Percentiles rank a stretch among this genome's conserved stretches.
Evolutionary conservation across 1,140 invertebrate species (phyloP).

Genomic region (Ceratina japonica): DNA sequence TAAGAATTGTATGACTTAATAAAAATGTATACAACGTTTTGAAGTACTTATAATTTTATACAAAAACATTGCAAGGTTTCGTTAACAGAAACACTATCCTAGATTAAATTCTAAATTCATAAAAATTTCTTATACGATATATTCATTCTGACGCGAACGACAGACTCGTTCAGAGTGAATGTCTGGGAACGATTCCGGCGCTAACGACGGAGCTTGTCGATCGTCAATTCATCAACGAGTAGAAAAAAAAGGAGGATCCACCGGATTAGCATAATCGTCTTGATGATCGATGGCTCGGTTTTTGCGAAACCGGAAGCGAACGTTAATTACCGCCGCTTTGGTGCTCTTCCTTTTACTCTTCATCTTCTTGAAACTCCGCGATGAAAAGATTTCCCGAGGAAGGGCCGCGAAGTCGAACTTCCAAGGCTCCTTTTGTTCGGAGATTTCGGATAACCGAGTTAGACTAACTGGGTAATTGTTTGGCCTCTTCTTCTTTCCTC

Average conservation of each 20-base stretch:
- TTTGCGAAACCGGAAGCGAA: neutral
- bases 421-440: neutral
- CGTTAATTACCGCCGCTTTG: slow-evolving; percentile 12
- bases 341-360: neutral
- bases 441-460: neutral
- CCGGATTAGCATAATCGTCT: slow-evolving; percentile 17
- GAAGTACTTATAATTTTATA: too few species aligned
- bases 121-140: too few species aligned
- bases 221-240: slow-evolving; percentile 8
- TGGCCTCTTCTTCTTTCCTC: neutral
- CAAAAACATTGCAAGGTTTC: too few species aligned
- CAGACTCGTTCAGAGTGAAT: neutral
- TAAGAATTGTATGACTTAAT: too few species aligned
- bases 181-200: neutral
- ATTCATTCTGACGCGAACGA: too few species aligned
- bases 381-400: neutral
- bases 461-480: slow-evolving; percentile 12
- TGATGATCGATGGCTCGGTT: slow-evolving; percentile 22
- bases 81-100: too few species aligned
- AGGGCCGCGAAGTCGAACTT: neutral
- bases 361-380: neutral
- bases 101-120: too few species aligned
- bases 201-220: slow-evolving; percentile 22
- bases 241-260: neutral
- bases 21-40: too few species aligned